phyloP scores from a whole-genome alignment of 2,113 vertebrate genomes.

The Burhinus bistriatus region DNA sequence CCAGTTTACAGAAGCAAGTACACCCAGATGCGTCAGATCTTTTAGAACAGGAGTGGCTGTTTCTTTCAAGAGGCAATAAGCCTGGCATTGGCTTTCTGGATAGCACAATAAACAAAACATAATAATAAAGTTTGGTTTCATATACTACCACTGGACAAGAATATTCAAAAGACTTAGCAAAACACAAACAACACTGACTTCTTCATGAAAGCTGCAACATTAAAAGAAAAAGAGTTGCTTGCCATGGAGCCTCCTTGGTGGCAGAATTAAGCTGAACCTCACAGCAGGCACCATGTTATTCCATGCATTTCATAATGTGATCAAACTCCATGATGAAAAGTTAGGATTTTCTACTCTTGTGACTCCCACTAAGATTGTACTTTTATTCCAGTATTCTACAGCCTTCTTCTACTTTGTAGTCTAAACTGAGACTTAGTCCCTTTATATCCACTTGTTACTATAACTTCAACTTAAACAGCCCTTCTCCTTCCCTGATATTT shows the following conservation, averaged over 20 bases:
- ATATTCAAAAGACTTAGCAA: background rate
- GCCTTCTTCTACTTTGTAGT: background rate
- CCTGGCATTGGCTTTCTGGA: conserved; percentile 75
- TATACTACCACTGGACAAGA: background rate
- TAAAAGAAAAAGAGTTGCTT: background rate
- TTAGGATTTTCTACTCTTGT: background rate
- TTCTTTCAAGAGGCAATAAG: conserved; percentile 71
- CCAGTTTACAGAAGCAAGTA: conserved; percentile 61
- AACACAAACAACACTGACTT: background rate
- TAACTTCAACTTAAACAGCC: background rate
- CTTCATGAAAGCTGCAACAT: background rate
- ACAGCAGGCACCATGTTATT: background rate
- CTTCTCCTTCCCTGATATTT: background rate
- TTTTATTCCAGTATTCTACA: background rate
- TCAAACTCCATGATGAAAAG: background rate
- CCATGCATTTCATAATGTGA: background rate
- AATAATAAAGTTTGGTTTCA: background rate
- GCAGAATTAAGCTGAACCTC: background rate
- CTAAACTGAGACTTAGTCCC: background rate
- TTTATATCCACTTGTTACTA: background rate
- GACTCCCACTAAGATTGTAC: background rate
- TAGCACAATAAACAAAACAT: conserved; percentile 13
- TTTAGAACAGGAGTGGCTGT: conserved; percentile 67
- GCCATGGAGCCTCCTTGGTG: background rate
- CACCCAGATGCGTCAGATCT: conserved; percentile 47